Base-by-base conservation (phyloP, 2,113 vertebrate species). In the Dicerorhinus sumatrensis region DNA sequence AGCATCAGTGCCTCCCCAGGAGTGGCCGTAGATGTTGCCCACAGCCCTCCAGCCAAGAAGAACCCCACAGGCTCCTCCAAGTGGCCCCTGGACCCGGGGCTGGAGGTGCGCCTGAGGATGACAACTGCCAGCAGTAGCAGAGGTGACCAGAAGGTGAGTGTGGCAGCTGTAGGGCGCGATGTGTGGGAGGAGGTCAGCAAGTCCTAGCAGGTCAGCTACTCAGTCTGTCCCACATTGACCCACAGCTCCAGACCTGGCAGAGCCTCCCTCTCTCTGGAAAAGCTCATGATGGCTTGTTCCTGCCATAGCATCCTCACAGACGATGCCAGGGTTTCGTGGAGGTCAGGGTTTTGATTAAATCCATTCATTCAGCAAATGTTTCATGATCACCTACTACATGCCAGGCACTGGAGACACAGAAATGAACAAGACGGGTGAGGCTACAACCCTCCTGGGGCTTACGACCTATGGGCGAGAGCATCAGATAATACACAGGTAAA, bases 131-230 rank as follows among this genome's bases (percentile, higher is more conserved):
- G 99, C 97, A 75, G 31, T 0, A 36, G 69, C 0, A 0, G 95
- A 3, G 98, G 97, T 0, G 99, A 99, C 93, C 98, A 98, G 70
- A 99, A 99, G 98, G 99, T 99, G 72, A 95, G 97, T 42, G 14
- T 8, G 56, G 25, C 36, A 3, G 75, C 6, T 0, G 18, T 1
- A 46, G 48, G 18, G 2, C 0, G 62, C 20, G n/a, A 2, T 0
- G 33, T 11, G 16, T 8, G 60, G 27, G 20, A 3, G 17, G 48
- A 31, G 1, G 8, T 2, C 51, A 13, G 39, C 51, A 0, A 29
- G n/a, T 23, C 27, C 13, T 9, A 1, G 18, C 0, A 0, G 73
- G 4, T 23, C 84, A 1, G 2, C 0, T 0, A 0, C 54, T 36
- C 21, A 0, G 16, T 4, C 72, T 11, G 4, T 17, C 33, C 10